Evolutionary conservation across 2,113 vertebrate genomes (phyloP).

Genomic region (Colaptes auratus): DNA sequence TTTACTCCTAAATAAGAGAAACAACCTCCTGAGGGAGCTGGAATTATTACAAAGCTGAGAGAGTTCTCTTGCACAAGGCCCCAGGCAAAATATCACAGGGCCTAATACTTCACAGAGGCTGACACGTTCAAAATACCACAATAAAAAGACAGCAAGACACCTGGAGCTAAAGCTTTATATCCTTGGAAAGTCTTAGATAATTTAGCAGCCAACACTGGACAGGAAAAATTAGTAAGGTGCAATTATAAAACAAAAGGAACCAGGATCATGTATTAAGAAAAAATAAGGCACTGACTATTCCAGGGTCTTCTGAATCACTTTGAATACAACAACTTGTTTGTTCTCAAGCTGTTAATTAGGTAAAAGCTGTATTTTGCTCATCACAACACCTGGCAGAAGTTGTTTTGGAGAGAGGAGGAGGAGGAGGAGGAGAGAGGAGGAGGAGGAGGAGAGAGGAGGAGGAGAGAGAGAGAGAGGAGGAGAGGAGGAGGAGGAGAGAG

Average conservation of each 20-base stretch:
- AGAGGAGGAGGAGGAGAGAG: too few species aligned
- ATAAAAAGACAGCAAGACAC: background rate
- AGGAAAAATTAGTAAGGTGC: background rate
- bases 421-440: too few species aligned
- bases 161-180: background rate
- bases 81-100: background rate
- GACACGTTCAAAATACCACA: background rate
- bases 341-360: background rate
- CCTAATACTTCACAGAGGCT: background rate
- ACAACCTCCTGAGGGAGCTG: background rate
- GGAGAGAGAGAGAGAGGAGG: too few species aligned
- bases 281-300: background rate
- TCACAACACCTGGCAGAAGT: background rate
- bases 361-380: background rate
- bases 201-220: background rate
- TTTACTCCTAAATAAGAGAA: slow-evolving; percentile 17
- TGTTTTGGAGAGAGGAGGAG: background rate
- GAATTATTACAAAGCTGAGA: slow-evolving; percentile 3
- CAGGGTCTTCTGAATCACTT: background rate
- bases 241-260: background rate
- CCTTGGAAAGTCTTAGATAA: background rate
- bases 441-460: too few species aligned
- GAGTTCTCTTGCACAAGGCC: background rate
- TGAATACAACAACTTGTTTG: background rate
- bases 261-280: background rate